Conservation (phyloP, 1,140 invertebrate genomes). For the Brachionus rubens region DNA sequence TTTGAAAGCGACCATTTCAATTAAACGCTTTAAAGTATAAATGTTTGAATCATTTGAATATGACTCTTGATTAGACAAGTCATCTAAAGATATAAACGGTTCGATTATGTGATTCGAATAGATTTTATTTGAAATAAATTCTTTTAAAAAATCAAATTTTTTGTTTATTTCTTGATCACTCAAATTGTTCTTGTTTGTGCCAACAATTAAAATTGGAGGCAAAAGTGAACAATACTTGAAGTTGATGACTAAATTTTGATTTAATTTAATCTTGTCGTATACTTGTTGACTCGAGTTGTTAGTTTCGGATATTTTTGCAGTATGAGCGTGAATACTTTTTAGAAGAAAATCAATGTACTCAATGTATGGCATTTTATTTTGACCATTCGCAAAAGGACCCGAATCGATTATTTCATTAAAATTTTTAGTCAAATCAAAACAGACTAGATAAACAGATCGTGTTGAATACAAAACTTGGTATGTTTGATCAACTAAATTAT, state of each 20-base stretch:
- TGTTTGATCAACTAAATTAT: constrained; percentile 51
- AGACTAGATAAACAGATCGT: constrained; percentile 60
- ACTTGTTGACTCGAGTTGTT: not conserved
- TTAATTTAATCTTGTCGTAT: not conserved
- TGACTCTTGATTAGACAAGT: not conserved
- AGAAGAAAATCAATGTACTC: constrained; percentile 59
- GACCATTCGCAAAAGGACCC: constrained; percentile 35
- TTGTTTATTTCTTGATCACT: constrained; percentile 51
- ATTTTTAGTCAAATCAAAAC: constrained; percentile 60
- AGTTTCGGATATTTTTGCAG: constrained; percentile 49
- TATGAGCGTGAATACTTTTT: constrained; percentile 55
- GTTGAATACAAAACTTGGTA: constrained; percentile 58
- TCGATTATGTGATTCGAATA: constrained; percentile 48
- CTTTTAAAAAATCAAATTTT: constrained; percentile 54
- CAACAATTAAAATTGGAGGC: constrained; percentile 60
- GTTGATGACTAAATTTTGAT: constrained; percentile 19
- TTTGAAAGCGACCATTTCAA: constrained; percentile 54
- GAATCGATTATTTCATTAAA: constrained; percentile 49
- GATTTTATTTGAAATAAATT: constrained; percentile 50
- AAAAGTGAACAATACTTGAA: constrained; percentile 53
- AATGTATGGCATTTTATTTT: constrained; percentile 50
- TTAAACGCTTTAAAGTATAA: constrained; percentile 50
- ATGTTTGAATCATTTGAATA: constrained; percentile 49
- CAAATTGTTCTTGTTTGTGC: constrained; percentile 57
- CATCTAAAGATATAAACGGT: constrained; percentile 43